Evolutionary conservation across 2,113 vertebrate genomes (phyloP), one percentile per base, ranked within the genome.

Genomic region (Rostratula benghalensis): DNA sequence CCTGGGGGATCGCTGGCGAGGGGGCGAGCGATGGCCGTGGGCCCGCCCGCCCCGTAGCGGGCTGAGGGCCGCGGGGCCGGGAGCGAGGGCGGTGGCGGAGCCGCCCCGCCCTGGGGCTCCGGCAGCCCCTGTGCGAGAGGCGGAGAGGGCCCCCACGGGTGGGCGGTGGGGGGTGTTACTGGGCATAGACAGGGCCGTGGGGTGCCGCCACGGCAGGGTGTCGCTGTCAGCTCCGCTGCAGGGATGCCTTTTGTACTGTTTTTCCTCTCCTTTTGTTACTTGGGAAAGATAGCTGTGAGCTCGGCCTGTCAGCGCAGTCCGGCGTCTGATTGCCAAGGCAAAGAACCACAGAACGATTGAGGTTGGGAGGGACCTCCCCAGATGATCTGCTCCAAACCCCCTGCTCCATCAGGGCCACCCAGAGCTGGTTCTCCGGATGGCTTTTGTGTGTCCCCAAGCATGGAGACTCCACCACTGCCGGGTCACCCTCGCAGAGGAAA

Each of bases 351-450:
- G 50, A 16, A 6, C 1, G 7, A 53, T 6, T 51, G 90, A 37
- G 48, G 11, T 5, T 16, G 33, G 48, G 39, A 54, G 54, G 22
- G 7, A 20, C 4, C 24, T 41, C 13, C 5, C 9, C 9, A 6
- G 15, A 12, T 48, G 23, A 0, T 2, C 33, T 31, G 17, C 8
- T 22, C 22, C 35, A 6, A 2, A 6, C 37, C 27, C 6, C 9
- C 22, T 18, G 8, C 30, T 68, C 28, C 0, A 6, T 24, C 5
- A 9, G 21, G 10, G 12, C 6, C 48, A 7, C 12, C 12, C 4
- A 1, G 27, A 11, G 13, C 11, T 1, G 4, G 9, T 27, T 17
- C 33, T 39, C 46, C n/a, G 3, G 37, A 0, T 0, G 12, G 11
- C 27, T 53, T 59, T 15, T 22, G 43, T 7, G 6, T 18, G 1